These are phyloP conservation scores for Plebejus melissa DNA, from an alignment of 2,888 invertebrate species.

Conservation along the genomic window DNA sequence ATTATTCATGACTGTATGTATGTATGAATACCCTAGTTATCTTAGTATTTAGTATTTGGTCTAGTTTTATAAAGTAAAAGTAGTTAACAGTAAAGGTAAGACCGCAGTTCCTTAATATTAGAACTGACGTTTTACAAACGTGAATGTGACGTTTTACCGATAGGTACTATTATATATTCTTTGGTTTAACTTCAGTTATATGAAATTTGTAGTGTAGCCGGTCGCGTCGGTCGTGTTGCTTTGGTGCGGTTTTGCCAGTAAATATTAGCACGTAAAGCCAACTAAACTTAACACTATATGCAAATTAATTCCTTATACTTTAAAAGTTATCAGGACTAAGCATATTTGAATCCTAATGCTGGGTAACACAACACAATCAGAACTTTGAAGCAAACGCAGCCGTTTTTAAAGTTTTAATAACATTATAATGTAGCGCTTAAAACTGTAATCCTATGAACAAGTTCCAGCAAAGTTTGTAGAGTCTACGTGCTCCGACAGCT, in stretches of 20 bases:
- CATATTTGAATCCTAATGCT: neutral
- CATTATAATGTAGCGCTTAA: constrained; percentile 9
- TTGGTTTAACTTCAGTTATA: too few species aligned
- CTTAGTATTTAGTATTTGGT: neutral
- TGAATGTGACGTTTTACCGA: too few species aligned
- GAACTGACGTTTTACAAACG: too few species aligned
- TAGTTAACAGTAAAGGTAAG: too few species aligned
- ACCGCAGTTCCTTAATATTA: too few species aligned
- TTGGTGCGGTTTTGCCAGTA: too few species aligned
- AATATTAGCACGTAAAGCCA: neutral
- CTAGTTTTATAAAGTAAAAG: neutral
- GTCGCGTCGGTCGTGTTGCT: too few species aligned
- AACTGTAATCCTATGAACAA: neutral
- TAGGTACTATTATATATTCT: too few species aligned
- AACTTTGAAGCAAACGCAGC: neutral
- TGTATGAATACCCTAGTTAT: neutral
- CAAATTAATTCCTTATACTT: neutral
- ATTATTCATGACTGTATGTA: too few species aligned
- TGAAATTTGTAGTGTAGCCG: too few species aligned
- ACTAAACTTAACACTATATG: neutral
- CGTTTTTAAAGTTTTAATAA: constrained; percentile 15
- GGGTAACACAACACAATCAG: neutral
- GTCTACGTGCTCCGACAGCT: neutral
- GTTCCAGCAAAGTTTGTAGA: neutral
- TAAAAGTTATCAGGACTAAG: neutral